Base-by-base conservation (phyloP, 37 sponge, comb jelly and placozoan species). In the Diacarnus erythraeanus region DNA sequence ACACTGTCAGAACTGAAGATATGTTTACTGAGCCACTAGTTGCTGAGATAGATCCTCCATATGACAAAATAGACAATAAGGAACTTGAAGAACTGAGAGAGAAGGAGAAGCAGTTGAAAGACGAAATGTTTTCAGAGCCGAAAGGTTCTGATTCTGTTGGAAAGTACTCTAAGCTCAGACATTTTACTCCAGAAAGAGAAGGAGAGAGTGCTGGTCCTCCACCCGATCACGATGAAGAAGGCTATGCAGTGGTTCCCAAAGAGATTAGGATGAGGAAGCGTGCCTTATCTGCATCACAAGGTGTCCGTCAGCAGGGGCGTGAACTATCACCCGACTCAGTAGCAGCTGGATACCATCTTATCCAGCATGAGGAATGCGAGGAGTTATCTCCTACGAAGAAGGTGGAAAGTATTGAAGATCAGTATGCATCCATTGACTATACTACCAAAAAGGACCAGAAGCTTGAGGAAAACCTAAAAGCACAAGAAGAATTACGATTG, bases 161-260 rank as follows among this genome's bases (percentile, higher is more conserved):
- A 47, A 47, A 10, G 2, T 65, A 20, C 66, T 30, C 34, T 31
- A 30, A 8, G 17, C 29, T 31, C 42, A 40, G 42, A 71, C 9
- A 2, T 40, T 4, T 42, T 40, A 21, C 71, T 22, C 71, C 42
- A 58, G 76, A 59, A 1, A 33, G 25, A 22, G 76, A 75, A 38
- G 60, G 26, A 23, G 59, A 54, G 0, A 51, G 15, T 34, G 74
- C 27, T 1, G 74, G 23, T 29, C 31, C 37, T 20, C 64, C n/a
- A 43, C 67, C 64, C 37, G 84, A 77, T 20, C 77, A 72, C 44
- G 92, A 85, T 59, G 84, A 91, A 42, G 66, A 65, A 40, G 92
- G 84, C 0, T 91, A 91, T 69, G 92, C 92, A 23, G 65, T 86
- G 0, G 75, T 91, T 15, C 83, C 83, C 22, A 58, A 80, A 21